Base-by-base conservation (phyloP, 2,113 vertebrate genomes). In the Carollia perspicillata region DNA sequence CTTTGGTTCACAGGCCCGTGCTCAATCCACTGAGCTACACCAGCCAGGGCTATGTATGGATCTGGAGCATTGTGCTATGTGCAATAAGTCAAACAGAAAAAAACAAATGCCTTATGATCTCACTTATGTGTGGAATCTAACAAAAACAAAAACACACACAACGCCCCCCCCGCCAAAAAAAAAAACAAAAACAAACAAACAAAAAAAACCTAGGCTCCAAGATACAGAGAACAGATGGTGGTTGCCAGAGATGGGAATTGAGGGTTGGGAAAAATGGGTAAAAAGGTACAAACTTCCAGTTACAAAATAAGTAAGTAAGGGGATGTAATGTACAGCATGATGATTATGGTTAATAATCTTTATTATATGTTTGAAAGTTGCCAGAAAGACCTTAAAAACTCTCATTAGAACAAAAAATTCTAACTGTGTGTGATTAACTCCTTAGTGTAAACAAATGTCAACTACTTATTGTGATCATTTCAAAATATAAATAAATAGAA, bases 111-210 rank as follows among this genome's bases (percentile, higher is more conserved):
- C 22, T 1, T 49, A 75, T 75, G 44, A 49, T 49, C 4, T 72
- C 40, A 30, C 60, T 30, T 30, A 63, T 30, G 28, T 63, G 60
- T 63, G 60, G 26, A 63, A 63, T 30, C 60, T 63, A 63, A 63
- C 60, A 63, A 63, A 28, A 72, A 65, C 3, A 47, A 23, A 33
- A 20, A 42, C 42, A 42, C 0, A 44, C n/a, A 66, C 42, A n/a
- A n/a, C n/a, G n/a, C n/a, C n/a, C 42, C 42, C 42, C 42, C 42
- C 42, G 8, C n/a, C n/a, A n/a, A n/a, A n/a, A n/a, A n/a, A n/a
- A n/a, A 22, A 60, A 20, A 65, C n/a, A n/a, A n/a, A n/a, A n/a
- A n/a, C n/a, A n/a, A 0, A 44, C n/a, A 44, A 3, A 1, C 0
- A 44, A 47, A 66, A 66, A 47, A 47, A 66, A 66, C n/a, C 33